Evolutionary conservation across 2,888 invertebrate genomes (phyloP), one percentile per base, ranked within the genome.

Genomic region (Pyrochroa serraticornis): DNA sequence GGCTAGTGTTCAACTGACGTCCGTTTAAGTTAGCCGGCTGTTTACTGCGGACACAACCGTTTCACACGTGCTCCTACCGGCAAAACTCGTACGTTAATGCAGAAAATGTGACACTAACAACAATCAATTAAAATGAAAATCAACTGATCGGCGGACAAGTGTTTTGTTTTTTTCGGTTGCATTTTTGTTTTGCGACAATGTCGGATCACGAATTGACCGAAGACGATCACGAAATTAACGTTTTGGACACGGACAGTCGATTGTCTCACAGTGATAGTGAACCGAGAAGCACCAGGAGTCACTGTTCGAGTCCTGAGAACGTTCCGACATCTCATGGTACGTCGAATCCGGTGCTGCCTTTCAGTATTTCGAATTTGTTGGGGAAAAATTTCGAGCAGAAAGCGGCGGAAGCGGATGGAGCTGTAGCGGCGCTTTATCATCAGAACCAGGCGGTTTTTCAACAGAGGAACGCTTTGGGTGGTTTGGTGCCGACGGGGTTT

Each of bases 351-450:
- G 83, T 84, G 37, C 74, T 92, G 67, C 89, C 91, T 55, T 92
- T 92, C 81, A 91, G 91, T 79, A 92, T 92, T 83, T 91, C 91
- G 33, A 85, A 91, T 72, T 82, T 92, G 71, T 80, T 91, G 72
- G 90, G 89, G n/a, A 89, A 89, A 79, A 88, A 88, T 65, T 88
- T 88, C 68, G 89, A 88, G 65, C 86, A 87, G 47, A 82, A 85
- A 71, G 67, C 72, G 2, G 60, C 63, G 43, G 73, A 71, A 31
- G 62, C 64, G 2, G 70, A 65, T 30, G n/a, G 22, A 8, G 42
- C 33, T 7, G 49, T 52, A 22, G 51, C 49, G 30, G 59, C 63
- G 22, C 60, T 75, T 30, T 73, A 74, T 55, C 73, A 72, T 46
- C 68, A 70, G 62, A 72, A 72, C 49, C 71, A 74, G 44, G 71